Base-by-base conservation (phyloP, 2,888 invertebrate species). In the Ethmia dodecea region DNA sequence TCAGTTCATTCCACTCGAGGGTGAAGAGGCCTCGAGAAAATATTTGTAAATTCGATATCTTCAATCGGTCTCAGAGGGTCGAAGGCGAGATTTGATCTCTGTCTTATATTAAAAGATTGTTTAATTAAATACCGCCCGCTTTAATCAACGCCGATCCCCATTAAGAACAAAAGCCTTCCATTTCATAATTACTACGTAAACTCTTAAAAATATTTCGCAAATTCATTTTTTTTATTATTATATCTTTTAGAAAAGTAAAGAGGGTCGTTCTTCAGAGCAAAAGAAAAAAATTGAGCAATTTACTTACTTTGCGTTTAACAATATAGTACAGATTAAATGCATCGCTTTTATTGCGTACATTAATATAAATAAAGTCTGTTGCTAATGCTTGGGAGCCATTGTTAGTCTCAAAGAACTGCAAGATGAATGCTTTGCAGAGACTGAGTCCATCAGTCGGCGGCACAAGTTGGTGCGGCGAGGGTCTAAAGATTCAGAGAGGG, bases 401-500 rank as follows among this genome's bases (percentile, higher is more conserved):
- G 31, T 31, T 33, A 42, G 42, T 40, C 45, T 37, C 43, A 47
- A 53, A 49, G 41, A 49, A 51, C 51, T 40, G 47, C 42, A 52
- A 56, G 59, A 60, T 50, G 51, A 53, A 58, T 57, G 42, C 40
- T 40, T n/a, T n/a, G n/a, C n/a, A n/a, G 49, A 42, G 42, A 49
- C 49, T 44, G 50, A 52, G 52, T 56, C 54, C 62, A 64, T 70
- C 61, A 60, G 55, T 46, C 47, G 54, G 51, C 50, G 44, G 53
- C 52, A 50, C 55, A 60, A 51, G 52, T 58, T 50, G 54, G 63
- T 60, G 61, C 46, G 55, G 57, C 52, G 59, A 60, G 64, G 64
- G 66, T 61, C 65, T 59, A 54, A 57, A 72, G 70, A 75, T 69
- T 62, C 61, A 52, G 67, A 56, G 59, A 49, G 53, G 64, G 60